Percentiles rank a stretch among this genome's conserved stretches.
Conservation (phyloP, 2,888 invertebrate genomes). For the Erebia ligea region DNA sequence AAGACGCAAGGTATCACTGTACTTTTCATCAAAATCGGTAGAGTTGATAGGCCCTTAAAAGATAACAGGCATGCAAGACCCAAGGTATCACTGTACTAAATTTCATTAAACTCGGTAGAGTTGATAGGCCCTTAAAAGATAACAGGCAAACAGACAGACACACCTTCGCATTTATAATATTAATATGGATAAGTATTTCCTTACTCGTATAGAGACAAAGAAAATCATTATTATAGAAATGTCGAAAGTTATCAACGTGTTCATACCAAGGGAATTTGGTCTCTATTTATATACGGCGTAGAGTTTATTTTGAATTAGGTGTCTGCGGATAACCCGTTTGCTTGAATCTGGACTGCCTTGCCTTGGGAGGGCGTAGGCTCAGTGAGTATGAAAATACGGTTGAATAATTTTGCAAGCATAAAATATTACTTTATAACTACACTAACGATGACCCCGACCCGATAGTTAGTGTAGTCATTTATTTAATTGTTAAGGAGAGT, state of each 20-base stretch:
- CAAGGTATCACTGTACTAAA: too few relatives aligned
- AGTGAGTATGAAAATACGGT: conserved; percentile 44
- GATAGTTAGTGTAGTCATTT: too few relatives aligned
- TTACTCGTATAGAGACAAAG: conserved; percentile 28
- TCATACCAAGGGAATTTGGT: conserved; percentile 6
- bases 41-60: too few relatives aligned
- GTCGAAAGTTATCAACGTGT: conserved; percentile 32
- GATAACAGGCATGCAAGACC: too few relatives aligned
- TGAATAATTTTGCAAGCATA: conserved; percentile 24
- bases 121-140: too few relatives aligned
- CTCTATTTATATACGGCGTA: background rate
- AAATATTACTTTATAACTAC: background rate
- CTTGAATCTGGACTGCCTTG: conserved; percentile 62
- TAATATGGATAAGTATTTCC: background rate
- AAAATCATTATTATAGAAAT: conserved; percentile 39
- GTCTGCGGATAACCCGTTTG: conserved; percentile 31
- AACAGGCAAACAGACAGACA: too few relatives aligned
- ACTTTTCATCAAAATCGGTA: too few relatives aligned
- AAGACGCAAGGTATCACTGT: too few relatives aligned
- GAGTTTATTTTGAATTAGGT: conserved; percentile 8
- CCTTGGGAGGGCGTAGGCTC: conserved; percentile 78
- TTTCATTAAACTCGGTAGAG: too few relatives aligned
- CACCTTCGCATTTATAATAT: too few relatives aligned
- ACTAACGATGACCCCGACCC: background rate
- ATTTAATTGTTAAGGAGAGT: too few relatives aligned